These are phyloP conservation scores for Anarsia innoxiella DNA, from an alignment of 2,888 invertebrate species.

Conservation along the genomic window DNA sequence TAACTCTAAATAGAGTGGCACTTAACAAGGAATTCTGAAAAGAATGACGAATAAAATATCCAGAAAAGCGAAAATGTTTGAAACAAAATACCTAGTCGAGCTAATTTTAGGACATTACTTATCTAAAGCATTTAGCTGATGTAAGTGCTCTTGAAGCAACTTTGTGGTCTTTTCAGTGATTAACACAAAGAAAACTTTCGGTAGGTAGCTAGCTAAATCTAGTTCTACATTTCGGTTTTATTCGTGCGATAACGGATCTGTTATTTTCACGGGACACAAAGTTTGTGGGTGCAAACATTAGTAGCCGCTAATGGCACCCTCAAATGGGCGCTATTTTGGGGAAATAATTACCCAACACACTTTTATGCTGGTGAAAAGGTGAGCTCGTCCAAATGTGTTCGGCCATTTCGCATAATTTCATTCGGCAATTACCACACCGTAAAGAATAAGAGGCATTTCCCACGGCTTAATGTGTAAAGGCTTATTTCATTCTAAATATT, in stretches of 20 bases:
- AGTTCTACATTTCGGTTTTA: conserved; percentile 29
- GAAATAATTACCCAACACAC: conserved; percentile 44
- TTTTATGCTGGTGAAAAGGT: conserved; percentile 30
- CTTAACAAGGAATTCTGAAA: too few relatives aligned
- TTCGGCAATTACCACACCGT: background rate
- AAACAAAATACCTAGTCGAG: too few relatives aligned
- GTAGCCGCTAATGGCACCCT: conserved; percentile 37
- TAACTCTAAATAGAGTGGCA: too few relatives aligned
- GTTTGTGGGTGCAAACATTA: conserved; percentile 44
- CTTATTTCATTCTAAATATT: too few relatives aligned
- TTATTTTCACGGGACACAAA: conserved; percentile 46
- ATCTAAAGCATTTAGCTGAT: too few relatives aligned
- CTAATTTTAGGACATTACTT: too few relatives aligned
- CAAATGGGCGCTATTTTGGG: conserved; percentile 26
- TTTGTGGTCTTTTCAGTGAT: conserved; percentile 11
- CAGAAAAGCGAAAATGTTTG: too few relatives aligned
- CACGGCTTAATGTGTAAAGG: too few relatives aligned
- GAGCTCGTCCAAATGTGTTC: conserved; percentile 3
- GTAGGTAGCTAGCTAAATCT: too few relatives aligned
- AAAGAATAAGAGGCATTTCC: conserved; percentile 2
- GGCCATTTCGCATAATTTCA: conserved; percentile 7
- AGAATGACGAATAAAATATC: too few relatives aligned
- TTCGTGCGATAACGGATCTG: conserved; percentile 43
- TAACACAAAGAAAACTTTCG: conserved; percentile 32
- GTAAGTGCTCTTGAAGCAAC: too few relatives aligned